phyloP scores from a whole-genome alignment of 37 sponge, comb jelly and placozoan genomes.

The Ianthella basta region DNA sequence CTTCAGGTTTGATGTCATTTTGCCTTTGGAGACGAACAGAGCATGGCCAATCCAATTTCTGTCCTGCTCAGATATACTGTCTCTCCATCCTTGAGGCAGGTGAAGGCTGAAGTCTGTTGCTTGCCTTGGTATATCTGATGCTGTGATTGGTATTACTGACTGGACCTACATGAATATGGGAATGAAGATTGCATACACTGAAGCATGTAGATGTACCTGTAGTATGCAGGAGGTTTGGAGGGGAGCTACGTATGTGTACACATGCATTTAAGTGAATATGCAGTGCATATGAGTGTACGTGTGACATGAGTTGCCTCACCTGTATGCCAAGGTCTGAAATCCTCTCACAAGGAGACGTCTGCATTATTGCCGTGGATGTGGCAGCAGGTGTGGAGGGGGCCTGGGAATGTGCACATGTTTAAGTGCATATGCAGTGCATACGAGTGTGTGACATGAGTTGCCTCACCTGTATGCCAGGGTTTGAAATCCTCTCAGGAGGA shows the following conservation, averaged over 20 bases:
- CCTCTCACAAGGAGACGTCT: too few species aligned
- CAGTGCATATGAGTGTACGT: background rate
- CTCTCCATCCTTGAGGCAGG: slow-evolving; percentile 14
- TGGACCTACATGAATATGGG: too few species aligned
- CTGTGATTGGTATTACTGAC: too few species aligned
- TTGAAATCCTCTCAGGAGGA: too few species aligned
- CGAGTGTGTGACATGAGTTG: too few species aligned
- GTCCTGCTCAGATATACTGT: background rate
- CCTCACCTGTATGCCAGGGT: too few species aligned
- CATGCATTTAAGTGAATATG: background rate
- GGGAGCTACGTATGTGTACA: background rate
- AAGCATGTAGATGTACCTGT: background rate
- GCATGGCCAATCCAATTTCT: background rate
- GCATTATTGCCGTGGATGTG: too few species aligned
- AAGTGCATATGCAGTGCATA: too few species aligned
- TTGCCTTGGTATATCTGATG: background rate
- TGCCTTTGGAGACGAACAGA: slow-evolving; percentile 3
- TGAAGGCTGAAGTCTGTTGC: background rate
- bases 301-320: too few species aligned
- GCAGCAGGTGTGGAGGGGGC: too few species aligned
- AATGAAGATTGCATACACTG: background rate
- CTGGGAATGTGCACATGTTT: too few species aligned
- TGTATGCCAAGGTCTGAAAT: too few species aligned
- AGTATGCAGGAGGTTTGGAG: background rate
- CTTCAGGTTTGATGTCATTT: background rate